phyloP scores from a whole-genome alignment of 2,888 invertebrate species.

The Lapara coniferarum region DNA sequence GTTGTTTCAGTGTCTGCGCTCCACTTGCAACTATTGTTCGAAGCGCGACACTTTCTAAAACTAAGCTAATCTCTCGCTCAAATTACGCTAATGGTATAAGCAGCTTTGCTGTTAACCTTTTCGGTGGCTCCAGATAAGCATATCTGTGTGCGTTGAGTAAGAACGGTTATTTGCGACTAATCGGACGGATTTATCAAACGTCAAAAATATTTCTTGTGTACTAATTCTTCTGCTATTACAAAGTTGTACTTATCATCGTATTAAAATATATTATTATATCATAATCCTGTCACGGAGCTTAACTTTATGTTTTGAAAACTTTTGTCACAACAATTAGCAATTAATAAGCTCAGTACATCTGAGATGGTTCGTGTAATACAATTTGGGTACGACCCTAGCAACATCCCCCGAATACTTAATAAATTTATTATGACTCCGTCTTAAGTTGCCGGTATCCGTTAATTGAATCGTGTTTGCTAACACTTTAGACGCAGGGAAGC shows the following conservation, averaged over 20 bases:
- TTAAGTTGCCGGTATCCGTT: background rate
- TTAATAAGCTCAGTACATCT: too few relatives aligned
- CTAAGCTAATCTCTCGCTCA: conserved; percentile 57
- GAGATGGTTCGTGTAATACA: background rate
- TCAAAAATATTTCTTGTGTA: background rate
- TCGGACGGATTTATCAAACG: background rate
- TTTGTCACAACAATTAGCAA: too few relatives aligned
- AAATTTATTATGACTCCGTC: background rate
- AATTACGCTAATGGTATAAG: conserved; percentile 65
- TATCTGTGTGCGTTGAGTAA: conserved; percentile 16
- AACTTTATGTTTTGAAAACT: too few relatives aligned
- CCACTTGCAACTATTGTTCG: conserved; percentile 70
- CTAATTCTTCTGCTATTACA: too few relatives aligned
- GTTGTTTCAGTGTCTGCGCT: conserved; percentile 56
- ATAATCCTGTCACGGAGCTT: too few relatives aligned
- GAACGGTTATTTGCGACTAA: background rate
- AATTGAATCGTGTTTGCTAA: conserved; percentile 29
- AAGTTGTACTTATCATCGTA: too few relatives aligned
- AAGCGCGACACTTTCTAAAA: conserved; percentile 74
- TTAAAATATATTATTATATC: too few relatives aligned
- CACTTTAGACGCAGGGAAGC: background rate
- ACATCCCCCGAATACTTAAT: background rate
- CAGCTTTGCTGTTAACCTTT: conserved; percentile 48
- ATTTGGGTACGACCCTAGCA: background rate
- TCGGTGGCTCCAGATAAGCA: background rate